Conservation (phyloP, 1,140 invertebrate species). For the Amphibalanus amphitrite region DNA sequence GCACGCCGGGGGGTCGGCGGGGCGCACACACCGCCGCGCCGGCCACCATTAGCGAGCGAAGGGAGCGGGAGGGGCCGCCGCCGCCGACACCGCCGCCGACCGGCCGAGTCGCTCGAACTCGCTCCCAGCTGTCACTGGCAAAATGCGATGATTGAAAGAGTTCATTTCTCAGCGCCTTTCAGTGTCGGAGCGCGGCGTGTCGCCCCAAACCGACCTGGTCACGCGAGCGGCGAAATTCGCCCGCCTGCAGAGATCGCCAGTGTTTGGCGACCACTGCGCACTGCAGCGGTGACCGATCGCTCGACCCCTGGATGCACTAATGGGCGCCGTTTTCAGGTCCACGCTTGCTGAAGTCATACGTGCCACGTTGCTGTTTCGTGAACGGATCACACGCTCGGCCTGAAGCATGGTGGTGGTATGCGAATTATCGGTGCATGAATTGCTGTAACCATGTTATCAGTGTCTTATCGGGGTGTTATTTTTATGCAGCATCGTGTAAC, state of each 20-base stretch:
- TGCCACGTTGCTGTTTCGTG: no score
- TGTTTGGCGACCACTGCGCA: neutral
- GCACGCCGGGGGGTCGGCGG: no score
- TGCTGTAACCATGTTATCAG: no score
- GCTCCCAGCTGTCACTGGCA: neutral
- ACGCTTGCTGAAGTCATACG: neutral
- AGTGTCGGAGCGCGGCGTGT: neutral
- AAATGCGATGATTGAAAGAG: conserved; percentile 1
- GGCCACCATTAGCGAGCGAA: neutral
- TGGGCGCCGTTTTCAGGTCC: neutral
- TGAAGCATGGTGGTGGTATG: no score
- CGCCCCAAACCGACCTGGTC: neutral
- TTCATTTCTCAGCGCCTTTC: neutral
- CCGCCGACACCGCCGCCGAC: neutral
- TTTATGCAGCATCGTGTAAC: no score
- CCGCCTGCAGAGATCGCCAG: no score
- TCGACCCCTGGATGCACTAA: neutral
- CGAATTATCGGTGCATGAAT: no score
- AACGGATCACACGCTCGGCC: no score
- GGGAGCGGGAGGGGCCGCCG: no score
- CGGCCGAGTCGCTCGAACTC: neutral
- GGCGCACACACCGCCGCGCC: neutral
- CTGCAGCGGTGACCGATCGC: neutral
- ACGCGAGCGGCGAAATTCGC: neutral
- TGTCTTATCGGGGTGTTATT: no score